A percentile compares a stretch with the other conserved stretches of the same genome.
Conservation (phyloP, 2,797 vertebrate genomes). For the Philypnodon macrostomus region DNA sequence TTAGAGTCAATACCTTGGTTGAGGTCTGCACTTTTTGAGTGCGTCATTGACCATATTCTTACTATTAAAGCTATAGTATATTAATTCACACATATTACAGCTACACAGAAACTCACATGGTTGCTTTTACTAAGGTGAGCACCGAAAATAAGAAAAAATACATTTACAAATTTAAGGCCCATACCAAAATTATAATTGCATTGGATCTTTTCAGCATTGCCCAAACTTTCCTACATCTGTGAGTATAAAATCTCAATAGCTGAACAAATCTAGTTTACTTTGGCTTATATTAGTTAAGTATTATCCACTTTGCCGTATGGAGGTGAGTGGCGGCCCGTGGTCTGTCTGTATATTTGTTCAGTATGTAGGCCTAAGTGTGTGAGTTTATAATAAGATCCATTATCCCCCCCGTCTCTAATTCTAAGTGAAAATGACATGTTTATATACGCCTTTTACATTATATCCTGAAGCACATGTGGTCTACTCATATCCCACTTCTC, state of each 20-base stretch:
- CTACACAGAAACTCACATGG: too few species aligned
- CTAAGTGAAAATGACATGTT: slow-evolving; percentile 46
- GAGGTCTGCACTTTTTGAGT: too few species aligned
- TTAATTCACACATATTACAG: too few species aligned
- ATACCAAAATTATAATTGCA: too few species aligned
- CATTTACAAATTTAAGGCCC: too few species aligned
- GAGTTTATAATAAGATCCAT: slow-evolving; percentile 37
- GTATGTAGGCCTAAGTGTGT: not conserved
- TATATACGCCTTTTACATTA: slow-evolving; percentile 39
- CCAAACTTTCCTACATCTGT: not conserved
- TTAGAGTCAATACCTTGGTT: too few species aligned
- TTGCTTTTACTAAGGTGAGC: too few species aligned
- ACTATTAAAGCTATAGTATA: too few species aligned
- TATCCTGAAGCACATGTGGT: slow-evolving; percentile 34
- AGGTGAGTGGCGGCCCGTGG: slow-evolving; percentile 10
- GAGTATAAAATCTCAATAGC: not conserved
- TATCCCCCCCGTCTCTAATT: slow-evolving; percentile 19
- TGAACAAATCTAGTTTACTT: not conserved
- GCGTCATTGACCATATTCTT: too few species aligned
- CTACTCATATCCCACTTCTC: slow-evolving; percentile 21
- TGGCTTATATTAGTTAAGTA: slow-evolving; percentile 4
- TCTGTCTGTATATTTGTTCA: slow-evolving; percentile 3
- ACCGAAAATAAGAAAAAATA: too few species aligned
- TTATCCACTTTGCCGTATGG: slow-evolving; percentile 2
- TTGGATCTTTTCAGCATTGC: not conserved